Conservation (phyloP, 2,888 invertebrate genomes). For the Therioaphis trifolii region DNA sequence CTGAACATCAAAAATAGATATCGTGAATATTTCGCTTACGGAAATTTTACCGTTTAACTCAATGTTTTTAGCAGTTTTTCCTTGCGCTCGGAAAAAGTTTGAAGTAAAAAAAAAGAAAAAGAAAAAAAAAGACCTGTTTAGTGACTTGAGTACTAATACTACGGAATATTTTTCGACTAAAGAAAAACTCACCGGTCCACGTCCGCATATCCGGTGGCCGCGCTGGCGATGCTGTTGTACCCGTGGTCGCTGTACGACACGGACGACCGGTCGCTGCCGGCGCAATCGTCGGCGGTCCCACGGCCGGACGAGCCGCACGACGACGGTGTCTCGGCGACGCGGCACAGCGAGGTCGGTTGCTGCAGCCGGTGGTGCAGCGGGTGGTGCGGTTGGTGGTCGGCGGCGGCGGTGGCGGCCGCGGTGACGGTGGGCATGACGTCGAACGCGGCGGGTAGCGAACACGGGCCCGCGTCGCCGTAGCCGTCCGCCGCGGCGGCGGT, state of each 20-base stretch:
- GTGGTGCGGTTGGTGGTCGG: conserved; percentile 16
- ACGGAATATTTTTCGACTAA: no score
- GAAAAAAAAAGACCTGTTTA: no score
- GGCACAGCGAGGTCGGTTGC: conserved; percentile 41
- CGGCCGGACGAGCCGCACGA: conserved; percentile 65
- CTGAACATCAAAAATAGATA: no score
- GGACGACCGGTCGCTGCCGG: conserved; percentile 63
- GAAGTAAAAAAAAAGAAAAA: no score
- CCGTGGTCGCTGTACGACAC: conserved; percentile 68
- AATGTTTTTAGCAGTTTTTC: no score
- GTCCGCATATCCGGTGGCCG: conserved; percentile 32
- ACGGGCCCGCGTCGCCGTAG: conserved; percentile 24
- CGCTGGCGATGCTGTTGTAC: conserved; percentile 67
- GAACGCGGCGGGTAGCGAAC: conserved; percentile 44
- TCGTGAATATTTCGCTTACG: no score
- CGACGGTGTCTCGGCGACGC: conserved; percentile 53
- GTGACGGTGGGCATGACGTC: conserved; percentile 21
- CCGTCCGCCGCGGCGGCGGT: not conserved
- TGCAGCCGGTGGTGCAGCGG: conserved; percentile 13
- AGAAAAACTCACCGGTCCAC: conserved; percentile 56
- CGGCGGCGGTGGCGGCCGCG: not conserved
- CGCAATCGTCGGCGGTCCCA: conserved; percentile 63
- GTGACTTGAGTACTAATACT: no score
- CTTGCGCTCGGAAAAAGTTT: no score
- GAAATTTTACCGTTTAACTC: no score